Evolutionary conservation across 1,140 invertebrate genomes (phyloP), one percentile per base, ranked within the genome.

Genomic region (Cotesia chilonis): DNA sequence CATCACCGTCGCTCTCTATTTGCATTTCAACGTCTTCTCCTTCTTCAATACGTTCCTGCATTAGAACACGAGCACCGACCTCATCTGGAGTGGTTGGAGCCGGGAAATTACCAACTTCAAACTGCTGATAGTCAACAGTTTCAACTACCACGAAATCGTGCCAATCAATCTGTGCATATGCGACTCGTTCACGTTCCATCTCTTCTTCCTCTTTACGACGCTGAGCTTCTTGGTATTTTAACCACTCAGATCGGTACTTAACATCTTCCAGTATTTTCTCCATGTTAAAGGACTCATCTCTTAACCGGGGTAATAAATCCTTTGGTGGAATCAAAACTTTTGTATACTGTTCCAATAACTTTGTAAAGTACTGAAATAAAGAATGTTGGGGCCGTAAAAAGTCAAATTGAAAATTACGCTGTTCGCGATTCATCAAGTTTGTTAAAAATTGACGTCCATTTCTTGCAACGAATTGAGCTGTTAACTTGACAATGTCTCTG

Each of bases 111-210:
- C 97, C 97, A 9, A 94, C 92, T 87, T 99, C 98, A 80, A 96
- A 96, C 0, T 95, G 94, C 77, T 99, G 96, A 85, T 99, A 99
- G 85, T 99, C 98, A 0, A 99, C 98, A 0, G 98, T 99, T 87
- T 99, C 98, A 0, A 99, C 98, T 0, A 99, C 97, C 1, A 99
- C 98, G 89, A 99, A 99, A 87, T 99, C 98, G 83, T 99, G 98
- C 98, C 98, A 99, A 84, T 99, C 98, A 76, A 99, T 99, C 80
- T 97, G 95, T 3, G 96, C 96, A 84, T 99, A 99, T 0, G 97
- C 96, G 41, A 98, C 92, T 87, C 97, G 90, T 86, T 99, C 98
- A 52, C 94, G 91, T 85, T 99, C 98, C 14, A 96, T 89, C 79
- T 95, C 95, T 79, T 98, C 96, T 83, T 99, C 96, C 84, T 98